Evolutionary conservation across 2,888 invertebrate species (phyloP), one percentile per base, ranked within the genome.

Genomic region (Dichetophora obliterata): DNA sequence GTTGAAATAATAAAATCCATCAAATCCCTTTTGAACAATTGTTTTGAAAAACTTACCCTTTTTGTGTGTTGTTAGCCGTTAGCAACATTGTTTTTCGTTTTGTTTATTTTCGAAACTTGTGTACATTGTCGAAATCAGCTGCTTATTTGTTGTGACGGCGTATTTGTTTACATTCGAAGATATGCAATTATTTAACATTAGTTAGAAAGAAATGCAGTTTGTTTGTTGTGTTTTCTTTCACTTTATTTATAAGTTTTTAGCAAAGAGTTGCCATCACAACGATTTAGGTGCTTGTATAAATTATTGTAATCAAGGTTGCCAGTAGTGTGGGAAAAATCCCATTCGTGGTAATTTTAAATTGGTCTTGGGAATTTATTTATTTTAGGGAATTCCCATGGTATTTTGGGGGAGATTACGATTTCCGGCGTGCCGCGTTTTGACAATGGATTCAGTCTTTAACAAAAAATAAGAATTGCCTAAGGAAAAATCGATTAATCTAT

Each of bases 101-200:
- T 54, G 54, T 54, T 34, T 37, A 34, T 43, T 34, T 43, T 22
- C 31, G n/a, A 68, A 68, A 48, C 14, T 2, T 5, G 27, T 24
- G n/a, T 11, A 43, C 8, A 16, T 68, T 11, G 19, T 68, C 68
- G 68, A 43, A 59, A 59, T 43, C 71, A 71, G 71, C 71, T 71
- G 71, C 1, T 43, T 48, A n/a, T 71, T 71, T 71, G 43, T 59
- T 37, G 19, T 59, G 37, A n/a, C 16, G 6, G 16, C n/a, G 11
- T n/a, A 50, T 5, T 52, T 70, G 37, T 24, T 57, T 34, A 71
- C 34, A 5, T 59, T 59, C 70, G 57, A 71, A 71, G 57, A 68
- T 68, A 68, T 22, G 50, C 50, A 50, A 50, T 43, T 48, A 43
- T 2, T 22, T 68, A 19, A 1, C 61, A 31, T 11, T 31, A 3